Conservation (phyloP, 2,113 vertebrate genomes). For the Pipra filicauda region DNA sequence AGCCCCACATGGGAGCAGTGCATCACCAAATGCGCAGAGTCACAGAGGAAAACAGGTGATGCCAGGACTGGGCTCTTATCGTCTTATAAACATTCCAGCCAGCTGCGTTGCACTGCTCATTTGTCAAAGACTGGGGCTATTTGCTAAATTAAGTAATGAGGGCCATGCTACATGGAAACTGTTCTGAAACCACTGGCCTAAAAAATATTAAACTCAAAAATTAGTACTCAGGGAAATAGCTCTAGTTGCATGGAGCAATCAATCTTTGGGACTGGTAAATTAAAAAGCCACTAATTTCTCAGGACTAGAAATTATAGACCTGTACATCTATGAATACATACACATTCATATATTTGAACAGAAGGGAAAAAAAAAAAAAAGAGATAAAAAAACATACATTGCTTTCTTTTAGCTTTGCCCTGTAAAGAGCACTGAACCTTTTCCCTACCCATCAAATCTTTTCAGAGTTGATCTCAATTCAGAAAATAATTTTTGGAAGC, state of each 20-base stretch:
- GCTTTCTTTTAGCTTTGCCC: not conserved
- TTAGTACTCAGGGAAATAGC: not conserved
- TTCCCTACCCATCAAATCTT: not conserved
- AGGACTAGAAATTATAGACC: not conserved
- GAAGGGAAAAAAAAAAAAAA: not conserved
- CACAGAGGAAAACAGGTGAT: not conserved
- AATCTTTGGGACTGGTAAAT: not conserved
- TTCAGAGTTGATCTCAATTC: not conserved
- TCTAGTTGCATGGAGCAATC: not conserved
- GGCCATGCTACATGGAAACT: not conserved
- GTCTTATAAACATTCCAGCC: not conserved
- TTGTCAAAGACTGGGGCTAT: not conserved
- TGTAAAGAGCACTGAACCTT: not conserved
- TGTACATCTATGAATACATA: not conserved
- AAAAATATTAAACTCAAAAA: not conserved
- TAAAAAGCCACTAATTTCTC: not conserved
- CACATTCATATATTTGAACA: not conserved
- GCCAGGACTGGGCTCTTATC: not conserved
- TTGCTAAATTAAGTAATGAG: not conserved
- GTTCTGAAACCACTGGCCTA: not conserved
- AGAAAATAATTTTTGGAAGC: not conserved
- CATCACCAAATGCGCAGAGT: not conserved
- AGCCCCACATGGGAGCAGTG: accelerated
- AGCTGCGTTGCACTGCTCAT: not conserved
- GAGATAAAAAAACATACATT: not conserved